phyloP scores from a whole-genome alignment of 2,113 vertebrate species.

The Mungos mungo region DNA sequence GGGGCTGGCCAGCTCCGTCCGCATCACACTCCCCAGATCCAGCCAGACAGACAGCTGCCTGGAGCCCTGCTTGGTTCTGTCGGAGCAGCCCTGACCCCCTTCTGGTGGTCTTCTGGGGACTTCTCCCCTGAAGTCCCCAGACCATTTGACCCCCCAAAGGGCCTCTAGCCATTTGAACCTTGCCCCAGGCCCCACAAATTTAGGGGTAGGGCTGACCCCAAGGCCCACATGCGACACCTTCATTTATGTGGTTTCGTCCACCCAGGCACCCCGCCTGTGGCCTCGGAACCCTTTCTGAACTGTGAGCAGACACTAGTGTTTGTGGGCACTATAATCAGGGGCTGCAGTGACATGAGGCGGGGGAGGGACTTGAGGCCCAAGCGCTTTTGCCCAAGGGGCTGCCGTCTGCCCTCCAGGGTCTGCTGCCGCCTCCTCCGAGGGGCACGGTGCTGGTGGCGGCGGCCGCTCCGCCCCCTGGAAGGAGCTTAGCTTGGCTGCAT shows the following conservation, averaged over 20 bases:
- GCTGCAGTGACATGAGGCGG: fast-evolving
- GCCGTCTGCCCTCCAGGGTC: not conserved
- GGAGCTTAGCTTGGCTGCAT: constrained; percentile 17
- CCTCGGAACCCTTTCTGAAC: not conserved
- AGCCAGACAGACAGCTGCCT: not conserved
- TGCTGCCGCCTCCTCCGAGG: too few species aligned
- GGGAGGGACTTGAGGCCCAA: not conserved
- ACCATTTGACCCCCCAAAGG: too few species aligned
- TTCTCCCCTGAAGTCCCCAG: not conserved
- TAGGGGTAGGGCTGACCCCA: not conserved
- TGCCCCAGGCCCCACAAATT: not conserved
- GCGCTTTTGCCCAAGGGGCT: not conserved
- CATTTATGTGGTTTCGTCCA: fast-evolving
- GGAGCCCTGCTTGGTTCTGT: not conserved
- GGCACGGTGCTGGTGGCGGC: fast-evolving
- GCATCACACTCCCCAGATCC: not conserved
- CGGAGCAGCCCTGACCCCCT: not conserved
- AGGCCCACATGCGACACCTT: not conserved
- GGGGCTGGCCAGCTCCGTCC: not conserved
- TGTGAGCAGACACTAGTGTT: fast-evolving
- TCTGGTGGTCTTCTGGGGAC: not conserved
- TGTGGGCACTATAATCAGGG: fast-evolving
- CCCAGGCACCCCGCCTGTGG: not conserved
- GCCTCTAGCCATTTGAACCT: not conserved
- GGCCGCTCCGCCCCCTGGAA: not conserved